These are phyloP conservation scores for Zapornia atra DNA, from an alignment of 2,113 vertebrate species.

Conservation along the genomic window DNA sequence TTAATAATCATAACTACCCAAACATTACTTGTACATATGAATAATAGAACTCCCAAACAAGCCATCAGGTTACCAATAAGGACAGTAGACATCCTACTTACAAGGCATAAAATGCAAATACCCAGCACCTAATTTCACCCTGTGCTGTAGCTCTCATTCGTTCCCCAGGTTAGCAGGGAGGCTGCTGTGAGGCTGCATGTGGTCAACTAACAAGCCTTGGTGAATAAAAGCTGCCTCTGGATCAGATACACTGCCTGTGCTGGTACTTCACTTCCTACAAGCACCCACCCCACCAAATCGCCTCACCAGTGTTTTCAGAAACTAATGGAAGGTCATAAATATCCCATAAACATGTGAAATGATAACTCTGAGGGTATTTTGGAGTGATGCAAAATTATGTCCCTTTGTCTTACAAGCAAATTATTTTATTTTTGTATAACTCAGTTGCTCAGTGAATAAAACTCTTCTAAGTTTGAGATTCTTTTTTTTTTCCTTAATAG, in stretches of 20 bases:
- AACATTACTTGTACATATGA: background rate
- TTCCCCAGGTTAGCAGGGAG: background rate
- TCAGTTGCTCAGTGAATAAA: background rate
- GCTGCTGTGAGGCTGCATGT: background rate
- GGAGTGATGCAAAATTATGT: background rate
- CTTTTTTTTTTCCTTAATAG: background rate
- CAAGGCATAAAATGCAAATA: background rate
- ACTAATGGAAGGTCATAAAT: background rate
- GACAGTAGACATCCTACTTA: background rate
- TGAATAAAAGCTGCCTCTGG: background rate
- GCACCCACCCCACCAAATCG: background rate
- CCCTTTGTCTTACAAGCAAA: background rate
- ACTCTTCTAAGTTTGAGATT: background rate
- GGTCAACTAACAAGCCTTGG: background rate
- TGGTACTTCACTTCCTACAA: background rate
- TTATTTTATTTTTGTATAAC: background rate
- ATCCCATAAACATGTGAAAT: background rate
- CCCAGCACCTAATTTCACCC: background rate
- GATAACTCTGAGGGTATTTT: background rate
- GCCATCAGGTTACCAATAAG: background rate
- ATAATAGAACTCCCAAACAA: background rate
- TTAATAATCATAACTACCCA: background rate
- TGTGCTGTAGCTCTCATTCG: background rate
- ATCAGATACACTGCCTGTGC: background rate
- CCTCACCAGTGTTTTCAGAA: background rate